A percentile compares a stretch with the other conserved stretches of the same genome.
Conservation (phyloP, 2,113 vertebrate species). For the Micronisus gabar region DNA sequence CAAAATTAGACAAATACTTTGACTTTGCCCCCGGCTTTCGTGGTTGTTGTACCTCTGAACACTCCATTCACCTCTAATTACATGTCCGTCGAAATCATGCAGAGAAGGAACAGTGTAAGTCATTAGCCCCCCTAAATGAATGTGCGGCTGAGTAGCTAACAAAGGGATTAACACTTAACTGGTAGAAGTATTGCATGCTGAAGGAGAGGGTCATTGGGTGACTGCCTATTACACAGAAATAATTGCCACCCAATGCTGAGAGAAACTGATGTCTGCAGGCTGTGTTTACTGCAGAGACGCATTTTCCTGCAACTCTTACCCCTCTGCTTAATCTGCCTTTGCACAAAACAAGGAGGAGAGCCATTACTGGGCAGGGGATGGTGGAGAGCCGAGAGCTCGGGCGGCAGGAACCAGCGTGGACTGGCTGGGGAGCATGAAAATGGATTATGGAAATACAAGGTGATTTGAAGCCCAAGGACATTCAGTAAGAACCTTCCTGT, state of each 20-base stretch:
- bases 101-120: slow-evolving; percentile 22
- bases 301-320: background rate
- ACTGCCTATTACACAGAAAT: background rate
- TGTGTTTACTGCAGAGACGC: background rate
- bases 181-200: background rate
- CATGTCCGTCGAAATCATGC: background rate
- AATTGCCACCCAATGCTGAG: background rate
- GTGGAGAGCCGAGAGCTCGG: background rate
- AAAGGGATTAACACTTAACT: slow-evolving; percentile 36
- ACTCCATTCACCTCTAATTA: slow-evolving; percentile 51
- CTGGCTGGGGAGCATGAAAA: background rate
- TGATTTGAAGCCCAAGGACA: background rate
- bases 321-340: background rate
- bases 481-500: background rate
- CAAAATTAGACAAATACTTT: slow-evolving; percentile 7
- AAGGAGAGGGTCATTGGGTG: background rate
- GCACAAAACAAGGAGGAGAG: background rate
- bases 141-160: slow-evolving; percentile 9
- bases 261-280: background rate
- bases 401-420: fast-evolving
- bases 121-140: slow-evolving; percentile 57
- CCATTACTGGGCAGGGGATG: background rate
- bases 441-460: background rate
- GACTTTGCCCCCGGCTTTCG: slow-evolving; percentile 30
- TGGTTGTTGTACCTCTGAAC: background rate